phyloP scores from a whole-genome alignment of 1,140 invertebrate species.

The Reticulitermes speratus region DNA sequence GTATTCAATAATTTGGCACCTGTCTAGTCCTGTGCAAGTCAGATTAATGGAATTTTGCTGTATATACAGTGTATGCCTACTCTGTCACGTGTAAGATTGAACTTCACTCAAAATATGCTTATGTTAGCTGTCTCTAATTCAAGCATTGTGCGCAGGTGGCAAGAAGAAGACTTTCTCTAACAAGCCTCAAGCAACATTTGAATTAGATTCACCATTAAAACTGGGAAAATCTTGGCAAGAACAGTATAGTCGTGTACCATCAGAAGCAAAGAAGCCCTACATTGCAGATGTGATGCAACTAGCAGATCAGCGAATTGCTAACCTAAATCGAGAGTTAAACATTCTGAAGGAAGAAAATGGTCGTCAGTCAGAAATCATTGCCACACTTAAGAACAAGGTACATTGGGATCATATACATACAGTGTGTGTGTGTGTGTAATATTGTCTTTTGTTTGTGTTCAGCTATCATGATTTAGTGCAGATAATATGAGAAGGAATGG shows the following conservation, averaged over 20 bases:
- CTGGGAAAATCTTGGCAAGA: slow-evolving; percentile 26
- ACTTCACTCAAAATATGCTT: too few relatives aligned
- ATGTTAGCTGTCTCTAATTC: background rate
- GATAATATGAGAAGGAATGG: background rate
- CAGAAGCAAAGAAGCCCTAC: slow-evolving; percentile 30
- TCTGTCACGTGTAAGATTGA: too few relatives aligned
- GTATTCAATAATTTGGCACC: too few relatives aligned
- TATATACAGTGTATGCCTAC: too few relatives aligned
- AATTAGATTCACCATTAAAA: slow-evolving; percentile 30
- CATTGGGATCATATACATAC: background rate
- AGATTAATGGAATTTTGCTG: too few relatives aligned
- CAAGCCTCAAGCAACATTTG: slow-evolving; percentile 28
- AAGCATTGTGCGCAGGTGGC: background rate
- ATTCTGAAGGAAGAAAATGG: slow-evolving; percentile 17
- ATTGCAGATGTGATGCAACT: slow-evolving; percentile 22
- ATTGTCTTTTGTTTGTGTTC: background rate
- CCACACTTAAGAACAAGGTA: slow-evolving; percentile 28
- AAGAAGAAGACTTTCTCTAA: background rate
- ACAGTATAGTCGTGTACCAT: background rate
- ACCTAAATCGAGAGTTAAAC: slow-evolving; percentile 19
- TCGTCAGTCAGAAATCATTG: slow-evolving; percentile 25
- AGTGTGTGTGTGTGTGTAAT: background rate
- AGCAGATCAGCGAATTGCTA: slow-evolving; percentile 26
- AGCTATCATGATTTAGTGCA: background rate
- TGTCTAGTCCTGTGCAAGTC: too few relatives aligned